Base-by-base conservation (phyloP, 2,113 vertebrate species). In the Recurvirostra avosetta region DNA sequence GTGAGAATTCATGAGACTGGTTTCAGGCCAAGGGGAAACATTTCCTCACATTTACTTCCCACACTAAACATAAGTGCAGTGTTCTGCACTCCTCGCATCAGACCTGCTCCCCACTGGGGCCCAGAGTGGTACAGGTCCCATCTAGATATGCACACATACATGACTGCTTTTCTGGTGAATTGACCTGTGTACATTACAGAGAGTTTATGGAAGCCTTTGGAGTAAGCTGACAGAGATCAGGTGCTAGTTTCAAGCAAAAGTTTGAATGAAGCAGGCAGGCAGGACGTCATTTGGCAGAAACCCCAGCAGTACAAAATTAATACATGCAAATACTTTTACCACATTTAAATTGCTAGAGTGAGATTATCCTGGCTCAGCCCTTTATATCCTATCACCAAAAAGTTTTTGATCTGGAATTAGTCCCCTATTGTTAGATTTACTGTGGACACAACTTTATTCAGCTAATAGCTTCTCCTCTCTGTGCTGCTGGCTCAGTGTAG, bases 341-440 rank as follows among this genome's bases (percentile, higher is more conserved):
- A 40, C 34, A 43, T 83, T 61, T 65, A 72, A 94, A 73, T 68
- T 72, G 79, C 43, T 72, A 40, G 43, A 78, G 47, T 38, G 50
- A 88, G 74, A 82, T 92, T 95, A 88, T 82, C 74, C 47, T n/a
- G 23, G 38, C 40, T 94, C 62, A 56, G 58, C 56, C 10, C 19
- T 86, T 88, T 90, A 67, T 80, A 92, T 72, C 79, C 78, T 88
- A 50, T 41, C 82, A 43, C 29, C 1, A 4, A 92, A 67, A 81
- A 45, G 34, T 52, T 76, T 94, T 94, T 94, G 55, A 88, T 83
- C 45, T 92, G 55, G 80, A 91, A 80, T 92, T 86, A 88, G 6
- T 41, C 15, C 12, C 40, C 11, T 43, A 55, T 72, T 63, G 34
- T 75, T 72, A 50, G 32, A 41, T 55, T 50, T 65, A 88, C 40